phyloP scores from a whole-genome alignment of 2,888 invertebrate genomes.

The Mythimna vitellina region DNA sequence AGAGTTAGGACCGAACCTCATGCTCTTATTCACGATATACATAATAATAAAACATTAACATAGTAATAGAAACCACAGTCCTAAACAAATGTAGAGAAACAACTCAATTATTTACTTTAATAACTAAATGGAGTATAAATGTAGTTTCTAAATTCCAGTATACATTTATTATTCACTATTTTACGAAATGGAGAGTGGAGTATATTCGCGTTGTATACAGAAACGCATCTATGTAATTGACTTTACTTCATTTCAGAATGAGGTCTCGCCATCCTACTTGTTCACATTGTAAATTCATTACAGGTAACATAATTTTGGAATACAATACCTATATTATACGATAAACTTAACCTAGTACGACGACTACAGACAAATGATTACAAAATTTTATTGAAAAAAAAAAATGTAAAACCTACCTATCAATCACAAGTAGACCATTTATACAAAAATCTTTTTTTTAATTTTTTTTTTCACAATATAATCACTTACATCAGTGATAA shows the following conservation, averaged over 20 bases:
- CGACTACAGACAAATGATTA: constrained; percentile 66
- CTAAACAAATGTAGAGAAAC: constrained; percentile 51
- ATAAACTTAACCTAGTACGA: constrained; percentile 69
- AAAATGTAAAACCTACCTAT: constrained; percentile 58
- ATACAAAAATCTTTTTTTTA: constrained; percentile 61
- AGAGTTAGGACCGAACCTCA: neutral
- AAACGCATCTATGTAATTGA: constrained; percentile 56
- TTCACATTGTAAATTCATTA: constrained; percentile 44
- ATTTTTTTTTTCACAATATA: constrained; percentile 40
- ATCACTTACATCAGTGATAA: constrained; percentile 66
- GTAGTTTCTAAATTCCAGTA: constrained; percentile 36
- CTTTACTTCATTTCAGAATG: constrained; percentile 59
- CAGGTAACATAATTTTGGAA: constrained; percentile 60
- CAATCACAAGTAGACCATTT: constrained; percentile 66
- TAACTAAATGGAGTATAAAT: constrained; percentile 35
- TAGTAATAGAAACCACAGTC: constrained; percentile 60
- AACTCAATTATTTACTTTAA: constrained; percentile 32
- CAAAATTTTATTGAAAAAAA: constrained; percentile 55
- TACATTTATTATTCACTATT: constrained; percentile 43
- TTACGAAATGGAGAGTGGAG: constrained; percentile 10
- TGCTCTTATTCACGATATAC: constrained; percentile 21
- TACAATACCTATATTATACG: constrained; percentile 60
- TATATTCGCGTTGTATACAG: constrained; percentile 29
- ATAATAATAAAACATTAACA: constrained; percentile 33
- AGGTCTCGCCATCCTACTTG: constrained; percentile 54